Conservation (phyloP, 2,888 invertebrate species). For the Amphipoea lucens region DNA sequence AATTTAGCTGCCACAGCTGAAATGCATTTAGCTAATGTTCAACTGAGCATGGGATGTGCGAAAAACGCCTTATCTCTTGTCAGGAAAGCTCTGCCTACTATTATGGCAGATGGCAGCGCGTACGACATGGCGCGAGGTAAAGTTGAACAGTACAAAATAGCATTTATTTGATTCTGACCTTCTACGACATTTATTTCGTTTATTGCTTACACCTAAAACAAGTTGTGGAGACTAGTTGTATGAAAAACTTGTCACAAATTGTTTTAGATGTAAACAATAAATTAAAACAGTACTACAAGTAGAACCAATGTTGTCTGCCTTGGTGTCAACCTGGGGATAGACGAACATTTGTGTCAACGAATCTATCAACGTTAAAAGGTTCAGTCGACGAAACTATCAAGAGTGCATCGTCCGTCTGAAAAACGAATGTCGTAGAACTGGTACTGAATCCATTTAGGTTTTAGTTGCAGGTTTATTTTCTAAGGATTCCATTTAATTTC, state of each 20-base stretch:
- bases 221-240: neutral
- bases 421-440: neutral
- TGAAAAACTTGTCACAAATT: neutral
- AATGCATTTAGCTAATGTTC: constrained; percentile 94
- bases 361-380: neutral
- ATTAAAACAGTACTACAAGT: neutral
- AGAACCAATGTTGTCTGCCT: neutral
- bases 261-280: neutral
- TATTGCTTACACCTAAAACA: neutral
- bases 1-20: constrained; percentile 94
- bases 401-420: neutral
- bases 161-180: neutral
- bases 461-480: neutral
- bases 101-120: constrained; percentile 95
- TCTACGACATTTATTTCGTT: neutral
- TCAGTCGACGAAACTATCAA: neutral
- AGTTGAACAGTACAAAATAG: constrained; percentile 5
- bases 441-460: constrained; percentile 7
- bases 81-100: constrained; percentile 92
- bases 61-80: constrained; percentile 93
- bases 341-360: neutral
- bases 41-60: constrained; percentile 94
- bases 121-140: constrained; percentile 94
- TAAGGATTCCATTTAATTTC: constrained; percentile 17
- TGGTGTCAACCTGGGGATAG: neutral